Evolutionary conservation across 2,888 invertebrate species (phyloP), one percentile per base, ranked within the genome.

Genomic region (Caenorhabditis afra): DNA sequence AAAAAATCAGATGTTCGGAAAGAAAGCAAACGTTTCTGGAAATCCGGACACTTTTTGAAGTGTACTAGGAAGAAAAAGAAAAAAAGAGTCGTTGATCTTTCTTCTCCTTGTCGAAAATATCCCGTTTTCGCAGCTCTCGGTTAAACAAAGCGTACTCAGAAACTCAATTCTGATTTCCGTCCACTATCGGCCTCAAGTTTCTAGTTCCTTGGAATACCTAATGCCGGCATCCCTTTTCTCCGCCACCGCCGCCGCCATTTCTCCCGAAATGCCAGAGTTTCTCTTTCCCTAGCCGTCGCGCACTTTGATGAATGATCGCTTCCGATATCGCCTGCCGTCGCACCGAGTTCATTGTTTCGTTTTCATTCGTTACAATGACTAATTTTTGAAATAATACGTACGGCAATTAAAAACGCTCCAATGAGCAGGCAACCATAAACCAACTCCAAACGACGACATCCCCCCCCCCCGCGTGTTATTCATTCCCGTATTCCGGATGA

Each of bases 61-160:
- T 55, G 50, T 59, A 50, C 52, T 58, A 41, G 35, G 20, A 55
- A 3, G 53, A 67, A 57, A 68, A 59, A 58, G 35, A 14, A 55
- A 3, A 35, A 67, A 57, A 68, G 50, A 58, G 58, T 71, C 62
- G 62, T 61, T 61, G 70, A 71, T 71, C 61, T 71, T 45, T n/a
- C n/a, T 29, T 29, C 29, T 29, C 59, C 61, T 37, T 39, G 29
- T 62, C 29, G 29, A 71, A 71, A 71, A 62, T 70, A 70, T 70
- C 61, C 18, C 61, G 47, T 55, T 59, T 55, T 61, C 7, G 61
- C 70, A 47, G 53, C 52, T 35, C 61, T 47, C 61, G 52, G 75
- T 68, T 76, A 62, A 76, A 76, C 67, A 67, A 68, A 76, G 75
- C 75, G 75, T 76, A 76, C 75, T 67, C 66, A 62, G 29, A 3